Conservation (phyloP, 2,797 vertebrate genomes). For the Dryobates pubescens region DNA sequence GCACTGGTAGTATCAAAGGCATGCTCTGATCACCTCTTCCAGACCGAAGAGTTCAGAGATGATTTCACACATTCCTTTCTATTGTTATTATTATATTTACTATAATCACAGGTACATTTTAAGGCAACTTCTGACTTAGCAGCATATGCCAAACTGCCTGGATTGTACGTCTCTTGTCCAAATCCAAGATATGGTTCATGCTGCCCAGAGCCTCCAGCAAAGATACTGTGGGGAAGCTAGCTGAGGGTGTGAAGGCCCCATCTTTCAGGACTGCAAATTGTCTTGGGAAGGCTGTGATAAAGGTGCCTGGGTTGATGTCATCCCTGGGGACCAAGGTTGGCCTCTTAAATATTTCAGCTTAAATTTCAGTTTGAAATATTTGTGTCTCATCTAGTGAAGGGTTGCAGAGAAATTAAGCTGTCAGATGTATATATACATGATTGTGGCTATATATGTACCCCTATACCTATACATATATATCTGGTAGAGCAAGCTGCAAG, state of each 20-base stretch:
- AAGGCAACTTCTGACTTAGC: not conserved
- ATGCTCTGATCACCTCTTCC: not conserved
- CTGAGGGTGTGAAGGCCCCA: not conserved
- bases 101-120: not conserved
- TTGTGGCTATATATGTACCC: accelerated
- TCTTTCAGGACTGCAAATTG: not conserved
- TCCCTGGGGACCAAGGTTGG: accelerated
- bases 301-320: not conserved
- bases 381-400: not conserved
- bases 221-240: not conserved
- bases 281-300: not conserved
- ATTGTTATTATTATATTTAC: not conserved
- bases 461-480: accelerated
- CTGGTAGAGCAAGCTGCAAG: not conserved
- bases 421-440: not conserved
- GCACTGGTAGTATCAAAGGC: not conserved
- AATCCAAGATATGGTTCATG: not conserved
- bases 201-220: not conserved
- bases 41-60: not conserved
- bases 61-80: not conserved
- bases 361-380: not conserved
- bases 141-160: not conserved
- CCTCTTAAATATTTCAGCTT: not conserved
- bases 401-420: not conserved
- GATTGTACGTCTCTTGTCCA: not conserved